Evolutionary conservation across 2,888 invertebrate genomes (phyloP), one percentile per base, ranked within the genome.

Genomic region (Lucinisca nassula): DNA sequence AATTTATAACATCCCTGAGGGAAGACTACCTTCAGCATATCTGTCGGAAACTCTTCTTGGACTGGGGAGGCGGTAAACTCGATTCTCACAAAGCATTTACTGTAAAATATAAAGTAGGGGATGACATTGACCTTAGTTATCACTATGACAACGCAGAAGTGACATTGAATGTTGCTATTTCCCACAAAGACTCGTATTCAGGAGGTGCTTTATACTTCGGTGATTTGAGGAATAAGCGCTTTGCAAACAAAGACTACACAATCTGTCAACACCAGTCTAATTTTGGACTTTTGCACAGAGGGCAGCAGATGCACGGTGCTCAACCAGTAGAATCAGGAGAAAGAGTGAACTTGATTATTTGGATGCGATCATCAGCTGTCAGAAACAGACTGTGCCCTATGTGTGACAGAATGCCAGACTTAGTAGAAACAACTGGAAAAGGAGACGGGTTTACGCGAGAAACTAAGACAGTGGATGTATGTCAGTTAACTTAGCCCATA

Each of bases 71-170:
- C 1, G 92, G 84, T 4, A 67, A 85, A 1, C 94, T 97, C 1
- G 96, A 97, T 92, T 96, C 96, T 4, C 96, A 96, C 90, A 96
- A 96, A 88, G 96, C 96, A 6, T 97, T 97, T 88, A 93, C 95
- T 70, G 96, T 97, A 2, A 92, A 93, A 30, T 97, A 97, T 92
- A 93, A 95, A 61, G 84, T 93, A 3, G 95, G 92, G 3, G 92
- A 95, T 79, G 96, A 97, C 92, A 84, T 89, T 32, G 96, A 96
- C 81, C 94, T 97, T 21, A 92, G 92, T 78, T 95, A 93, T 90
- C 97, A 97, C 92, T 96, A 93, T 92, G 97, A 97, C 92, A 97
- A 97, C 87, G 95, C 96, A 32, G 97, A 97, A 92, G 93, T 96
- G 6, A 96, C 96, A 1, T 79, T 96, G 14, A 97, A 97, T 92